Percentiles rank a stretch among this genome's conserved stretches.
Evolutionary conservation across 2,113 vertebrate species (phyloP).

Genomic region (Arothron firmamentum): DNA sequence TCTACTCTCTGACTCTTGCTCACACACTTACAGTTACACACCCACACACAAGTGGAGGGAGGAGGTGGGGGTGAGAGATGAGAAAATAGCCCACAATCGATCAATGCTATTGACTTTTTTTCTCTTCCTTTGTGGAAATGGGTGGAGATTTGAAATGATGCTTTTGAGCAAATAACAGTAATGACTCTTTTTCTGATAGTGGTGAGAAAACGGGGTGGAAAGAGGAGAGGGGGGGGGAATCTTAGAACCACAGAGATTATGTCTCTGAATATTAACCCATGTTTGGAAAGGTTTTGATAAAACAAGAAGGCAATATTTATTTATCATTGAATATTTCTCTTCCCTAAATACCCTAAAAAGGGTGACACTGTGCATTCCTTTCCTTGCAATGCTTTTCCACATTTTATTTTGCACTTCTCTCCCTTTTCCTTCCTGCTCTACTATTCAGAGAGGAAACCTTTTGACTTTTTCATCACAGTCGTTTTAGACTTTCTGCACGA

Average conservation of each 20-base stretch:
- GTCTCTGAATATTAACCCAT: conserved; percentile 16
- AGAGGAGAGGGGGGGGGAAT: too few relatives aligned
- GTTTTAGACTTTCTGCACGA: conserved; percentile 11
- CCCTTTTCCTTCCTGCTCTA: conserved; percentile 6
- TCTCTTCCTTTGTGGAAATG: conserved; percentile 52
- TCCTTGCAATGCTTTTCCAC: conserved; percentile 24
- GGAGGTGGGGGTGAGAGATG: conserved; percentile 27
- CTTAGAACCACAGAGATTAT: neutral
- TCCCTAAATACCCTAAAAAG: neutral
- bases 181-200: conserved; percentile 63
- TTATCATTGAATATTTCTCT: neutral
- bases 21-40: conserved; percentile 27
- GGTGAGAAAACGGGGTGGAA: conserved; percentile 6
- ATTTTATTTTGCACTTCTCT: conserved; percentile 23
- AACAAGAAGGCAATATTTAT: neutral
- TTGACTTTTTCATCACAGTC: conserved; percentile 4
- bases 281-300: conserved; percentile 3
- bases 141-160: conserved; percentile 66
- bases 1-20: conserved; percentile 19
- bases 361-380: neutral
- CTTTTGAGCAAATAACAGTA: conserved; percentile 66
- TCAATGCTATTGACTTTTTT: conserved; percentile 73
- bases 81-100: conserved; percentile 68
- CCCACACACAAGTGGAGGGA: conserved; percentile 36
- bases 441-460: conserved; percentile 12